phyloP scores from a whole-genome alignment of 2,113 vertebrate genomes.

The Nansenia antarctica region DNA sequence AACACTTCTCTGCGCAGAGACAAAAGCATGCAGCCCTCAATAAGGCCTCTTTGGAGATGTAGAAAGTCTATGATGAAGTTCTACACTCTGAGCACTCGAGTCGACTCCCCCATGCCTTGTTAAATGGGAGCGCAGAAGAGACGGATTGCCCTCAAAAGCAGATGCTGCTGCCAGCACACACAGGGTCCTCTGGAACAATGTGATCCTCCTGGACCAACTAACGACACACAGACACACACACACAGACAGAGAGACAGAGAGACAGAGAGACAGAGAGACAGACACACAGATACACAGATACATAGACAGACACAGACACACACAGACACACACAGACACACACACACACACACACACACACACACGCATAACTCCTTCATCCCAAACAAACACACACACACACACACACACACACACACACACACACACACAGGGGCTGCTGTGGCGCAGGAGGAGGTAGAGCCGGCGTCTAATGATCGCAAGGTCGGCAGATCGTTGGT shows the following conservation, averaged over 20 bases:
- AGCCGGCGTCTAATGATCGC: too few species aligned
- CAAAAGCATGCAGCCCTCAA: neutral
- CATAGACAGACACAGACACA: conserved; percentile 29
- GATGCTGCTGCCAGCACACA: conserved; percentile 67
- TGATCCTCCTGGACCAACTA: conserved; percentile 65
- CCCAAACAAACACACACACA: too few species aligned
- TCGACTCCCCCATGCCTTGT: conserved; percentile 74
- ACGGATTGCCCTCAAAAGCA: conserved; percentile 70
- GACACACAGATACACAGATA: conserved; percentile 24
- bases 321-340: conserved; percentile 25
- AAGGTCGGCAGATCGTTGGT: too few species aligned
- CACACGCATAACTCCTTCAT: conserved; percentile 39
- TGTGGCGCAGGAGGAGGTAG: too few species aligned
- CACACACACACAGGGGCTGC: too few species aligned
- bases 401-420: too few species aligned
- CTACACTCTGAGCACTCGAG: conserved; percentile 59
- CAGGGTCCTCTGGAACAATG: conserved; percentile 61
- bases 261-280: conserved; percentile 28
- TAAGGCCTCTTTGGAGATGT: conserved; percentile 32
- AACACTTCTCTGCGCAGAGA: too few species aligned
- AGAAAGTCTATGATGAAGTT: conserved; percentile 52
- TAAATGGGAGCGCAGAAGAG: conserved; percentile 72
- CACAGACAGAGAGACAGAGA: conserved; percentile 21
- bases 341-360: conserved; percentile 24
- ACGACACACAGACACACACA: conserved; percentile 41